These are phyloP conservation scores for Cynoglossus semilaevis DNA, from an alignment of 2,113 vertebrate species.

Conservation along the genomic window DNA sequence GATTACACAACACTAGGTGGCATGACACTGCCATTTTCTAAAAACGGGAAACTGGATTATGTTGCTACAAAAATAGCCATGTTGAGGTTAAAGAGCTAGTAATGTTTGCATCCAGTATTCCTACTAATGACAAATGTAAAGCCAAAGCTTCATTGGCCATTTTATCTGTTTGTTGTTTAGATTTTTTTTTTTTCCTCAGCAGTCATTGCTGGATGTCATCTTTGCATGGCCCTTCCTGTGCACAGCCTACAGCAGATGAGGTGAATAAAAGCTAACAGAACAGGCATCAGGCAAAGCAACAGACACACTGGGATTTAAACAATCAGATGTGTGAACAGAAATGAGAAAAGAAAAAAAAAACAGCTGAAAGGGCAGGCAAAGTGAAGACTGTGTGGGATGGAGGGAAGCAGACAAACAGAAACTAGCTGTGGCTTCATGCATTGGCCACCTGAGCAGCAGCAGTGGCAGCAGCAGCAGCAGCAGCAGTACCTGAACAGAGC, in stretches of 20 bases:
- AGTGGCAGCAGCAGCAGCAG: conserved; percentile 40
- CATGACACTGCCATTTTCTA: conserved; percentile 30
- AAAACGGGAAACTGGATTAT: conserved; percentile 3
- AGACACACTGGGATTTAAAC: conserved; percentile 37
- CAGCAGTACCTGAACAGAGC: conserved; percentile 89
- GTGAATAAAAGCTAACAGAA: conserved; percentile 27
- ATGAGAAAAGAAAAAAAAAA: conserved; percentile 21
- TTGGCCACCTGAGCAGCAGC: conserved; percentile 59
- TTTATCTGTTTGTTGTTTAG: not conserved
- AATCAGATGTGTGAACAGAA: conserved; percentile 26
- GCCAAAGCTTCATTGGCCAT: not conserved
- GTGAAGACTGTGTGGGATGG: conserved; percentile 20
- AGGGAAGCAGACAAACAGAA: conserved; percentile 13
- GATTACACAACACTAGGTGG: conserved; percentile 59
- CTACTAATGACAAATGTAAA: not conserved
- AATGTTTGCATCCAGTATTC: not conserved
- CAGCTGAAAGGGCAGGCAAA: conserved; percentile 26
- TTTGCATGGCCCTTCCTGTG: conserved; percentile 28
- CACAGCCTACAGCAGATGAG: conserved; percentile 46
- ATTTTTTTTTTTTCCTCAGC: conserved; percentile 7
- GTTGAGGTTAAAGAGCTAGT: not conserved
- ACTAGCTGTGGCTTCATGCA: conserved; percentile 57
- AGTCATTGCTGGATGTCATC: conserved; percentile 29
- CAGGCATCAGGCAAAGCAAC: conserved; percentile 16
- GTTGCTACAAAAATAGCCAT: not conserved